Conservation (phyloP, 2,113 vertebrate species). For the Jacana jacana region DNA sequence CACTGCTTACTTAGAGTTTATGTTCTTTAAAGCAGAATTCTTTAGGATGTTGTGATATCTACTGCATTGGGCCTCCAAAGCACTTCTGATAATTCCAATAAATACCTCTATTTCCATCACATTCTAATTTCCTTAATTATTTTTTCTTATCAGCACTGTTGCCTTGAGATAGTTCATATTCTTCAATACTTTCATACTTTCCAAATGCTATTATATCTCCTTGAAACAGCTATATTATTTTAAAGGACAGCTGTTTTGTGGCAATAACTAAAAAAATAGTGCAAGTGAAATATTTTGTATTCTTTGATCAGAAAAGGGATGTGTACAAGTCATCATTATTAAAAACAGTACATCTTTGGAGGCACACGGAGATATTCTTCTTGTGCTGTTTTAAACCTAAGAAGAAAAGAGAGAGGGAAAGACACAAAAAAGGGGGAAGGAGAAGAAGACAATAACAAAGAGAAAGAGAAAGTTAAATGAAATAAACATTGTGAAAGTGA, state of each 20-base stretch:
- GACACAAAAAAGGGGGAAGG: neutral
- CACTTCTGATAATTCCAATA: neutral
- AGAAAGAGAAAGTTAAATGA: conserved; percentile 54
- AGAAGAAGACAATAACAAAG: conserved; percentile 43
- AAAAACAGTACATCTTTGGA: conserved; percentile 1
- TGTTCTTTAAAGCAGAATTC: neutral
- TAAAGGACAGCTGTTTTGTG: neutral
- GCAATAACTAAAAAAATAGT: neutral
- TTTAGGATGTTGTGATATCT: neutral
- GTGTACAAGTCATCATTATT: neutral
- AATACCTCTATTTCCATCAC: neutral
- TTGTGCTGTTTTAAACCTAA: conserved; percentile 47
- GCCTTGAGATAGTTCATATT: neutral
- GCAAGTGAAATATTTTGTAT: neutral
- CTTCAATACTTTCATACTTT: neutral
- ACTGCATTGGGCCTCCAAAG: neutral
- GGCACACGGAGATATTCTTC: conserved; percentile 37
- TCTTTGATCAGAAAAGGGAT: neutral
- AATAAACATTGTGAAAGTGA: neutral
- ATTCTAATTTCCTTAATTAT: neutral
- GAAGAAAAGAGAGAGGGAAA: conserved; percentile 50
- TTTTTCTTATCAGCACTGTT: neutral
- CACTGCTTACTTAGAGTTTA: no score
- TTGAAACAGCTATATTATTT: neutral
- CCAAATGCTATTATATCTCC: neutral